Evolutionary conservation across 2,888 invertebrate species (phyloP).

Genomic region (Dioctria rufipes): DNA sequence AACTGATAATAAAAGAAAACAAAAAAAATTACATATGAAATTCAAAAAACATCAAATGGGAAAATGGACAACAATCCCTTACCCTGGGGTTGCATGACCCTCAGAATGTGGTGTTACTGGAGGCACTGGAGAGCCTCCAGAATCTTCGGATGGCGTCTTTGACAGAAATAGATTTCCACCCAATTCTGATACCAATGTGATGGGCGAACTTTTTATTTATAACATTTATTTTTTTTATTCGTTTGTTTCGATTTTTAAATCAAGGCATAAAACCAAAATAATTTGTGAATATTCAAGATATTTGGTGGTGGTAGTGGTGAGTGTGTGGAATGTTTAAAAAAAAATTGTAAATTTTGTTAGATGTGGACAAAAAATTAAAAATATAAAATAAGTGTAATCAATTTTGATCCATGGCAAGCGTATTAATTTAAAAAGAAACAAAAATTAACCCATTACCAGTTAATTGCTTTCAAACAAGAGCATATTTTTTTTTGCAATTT

Average conservation of each 20-base stretch:
- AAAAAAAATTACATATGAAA: conserved; percentile 30
- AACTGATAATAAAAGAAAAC: neutral
- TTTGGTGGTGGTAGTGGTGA: neutral
- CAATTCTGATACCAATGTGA: conserved; percentile 95
- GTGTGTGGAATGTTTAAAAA: conserved; percentile 7
- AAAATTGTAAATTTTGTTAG: conserved; percentile 21
- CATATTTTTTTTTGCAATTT: conserved; percentile 9
- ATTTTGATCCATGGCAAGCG: conserved; percentile 53
- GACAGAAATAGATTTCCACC: conserved; percentile 93
- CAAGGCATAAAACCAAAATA: conserved; percentile 27
- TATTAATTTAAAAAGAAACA: conserved; percentile 55
- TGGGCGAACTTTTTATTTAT: conserved; percentile 81
- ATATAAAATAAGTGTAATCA: conserved; percentile 39
- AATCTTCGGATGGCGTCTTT: conserved; percentile 93
- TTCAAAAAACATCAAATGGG: conserved; percentile 30
- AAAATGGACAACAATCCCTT: conserved; percentile 64
- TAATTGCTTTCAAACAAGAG: conserved; percentile 4
- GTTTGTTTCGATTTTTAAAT: conserved; percentile 28
- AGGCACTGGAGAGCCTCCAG: conserved; percentile 79
- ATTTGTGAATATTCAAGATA: conserved; percentile 26
- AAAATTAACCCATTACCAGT: conserved; percentile 35
- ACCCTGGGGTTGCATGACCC: conserved; percentile 73
- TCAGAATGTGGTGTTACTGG: conserved; percentile 77
- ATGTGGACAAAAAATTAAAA: conserved; percentile 41
- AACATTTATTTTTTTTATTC: conserved; percentile 10